Evolutionary conservation across 1,140 invertebrate genomes (phyloP).

Genomic region (Lethocerus indicus): DNA sequence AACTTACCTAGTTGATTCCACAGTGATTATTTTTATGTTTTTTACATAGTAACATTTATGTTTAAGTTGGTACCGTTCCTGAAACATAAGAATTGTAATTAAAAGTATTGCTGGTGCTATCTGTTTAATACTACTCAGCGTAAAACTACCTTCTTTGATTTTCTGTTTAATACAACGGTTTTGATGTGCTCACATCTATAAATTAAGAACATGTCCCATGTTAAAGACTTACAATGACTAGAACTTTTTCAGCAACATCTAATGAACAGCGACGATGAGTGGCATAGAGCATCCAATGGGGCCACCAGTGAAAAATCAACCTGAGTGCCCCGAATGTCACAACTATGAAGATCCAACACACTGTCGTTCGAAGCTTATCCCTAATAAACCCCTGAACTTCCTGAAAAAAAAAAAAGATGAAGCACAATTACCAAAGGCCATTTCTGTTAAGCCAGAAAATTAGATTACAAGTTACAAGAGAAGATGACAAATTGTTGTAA

Average conservation of each 20-base stretch:
- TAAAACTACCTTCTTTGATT: not conserved
- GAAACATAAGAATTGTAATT: slow-evolving; percentile 9
- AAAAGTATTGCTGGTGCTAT: not conserved
- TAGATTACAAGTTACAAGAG: too few species aligned
- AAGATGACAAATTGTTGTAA: too few species aligned
- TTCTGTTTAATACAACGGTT: not conserved
- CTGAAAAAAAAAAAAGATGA: slow-evolving; percentile 22
- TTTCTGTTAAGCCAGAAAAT: too few species aligned
- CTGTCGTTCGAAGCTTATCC: slow-evolving; percentile 24
- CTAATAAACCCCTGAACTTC: slow-evolving; percentile 37
- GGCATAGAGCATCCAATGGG: slow-evolving; percentile 38
- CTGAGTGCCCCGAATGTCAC: slow-evolving; percentile 38
- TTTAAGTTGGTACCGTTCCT: slow-evolving; percentile 34
- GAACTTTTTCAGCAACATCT: slow-evolving; percentile 35
- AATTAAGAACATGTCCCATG: not conserved
- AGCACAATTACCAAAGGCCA: too few species aligned
- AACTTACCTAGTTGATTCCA: slow-evolving; percentile 26
- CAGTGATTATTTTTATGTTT: slow-evolving; percentile 24
- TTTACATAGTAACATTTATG: slow-evolving; percentile 35
- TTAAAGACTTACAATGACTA: slow-evolving; percentile 37
- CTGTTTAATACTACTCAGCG: not conserved
- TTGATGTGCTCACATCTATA: not conserved
- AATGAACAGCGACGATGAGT: slow-evolving; percentile 37
- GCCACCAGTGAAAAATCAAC: slow-evolving; percentile 49
- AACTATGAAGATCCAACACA: slow-evolving; percentile 41